Percentiles rank a stretch among this genome's conserved stretches.
Conservation (phyloP, 1,140 invertebrate species). For the Chrysoperla carnea region DNA sequence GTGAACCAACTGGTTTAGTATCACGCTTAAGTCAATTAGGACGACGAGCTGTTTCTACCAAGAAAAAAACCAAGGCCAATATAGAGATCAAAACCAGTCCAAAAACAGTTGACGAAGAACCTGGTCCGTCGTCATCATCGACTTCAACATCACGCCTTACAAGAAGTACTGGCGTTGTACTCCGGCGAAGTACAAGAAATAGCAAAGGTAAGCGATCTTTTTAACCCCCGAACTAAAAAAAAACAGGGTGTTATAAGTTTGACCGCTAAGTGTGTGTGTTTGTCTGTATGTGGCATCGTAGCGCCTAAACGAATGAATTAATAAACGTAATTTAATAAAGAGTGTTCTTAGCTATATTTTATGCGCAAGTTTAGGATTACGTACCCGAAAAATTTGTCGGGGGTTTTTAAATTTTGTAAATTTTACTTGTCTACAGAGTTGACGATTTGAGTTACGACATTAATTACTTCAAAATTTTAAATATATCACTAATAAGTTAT, state of each 20-base stretch:
- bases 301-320: no score
- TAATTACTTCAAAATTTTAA: not conserved
- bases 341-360: no score
- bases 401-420: no score
- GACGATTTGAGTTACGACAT: not conserved
- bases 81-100: slow-evolving; percentile 7
- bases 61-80: slow-evolving; percentile 2
- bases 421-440: no score
- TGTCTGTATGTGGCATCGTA: no score
- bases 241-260: no score
- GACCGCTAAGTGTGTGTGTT: no score
- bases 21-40: not conserved
- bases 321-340: no score
- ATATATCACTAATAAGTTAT: not conserved
- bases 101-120: slow-evolving; percentile 10
- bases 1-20: not conserved
- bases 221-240: no score
- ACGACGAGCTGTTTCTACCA: slow-evolving; percentile 1
- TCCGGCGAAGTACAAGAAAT: slow-evolving; percentile 23
- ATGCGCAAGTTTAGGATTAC: no score
- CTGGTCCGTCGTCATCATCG: slow-evolving; percentile 7
- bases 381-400: no score
- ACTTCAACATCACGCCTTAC: slow-evolving; percentile 11
- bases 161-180: slow-evolving; percentile 15
- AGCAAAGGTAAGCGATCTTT: slow-evolving; percentile 20